phyloP scores from a whole-genome alignment of 2,113 vertebrate species.

The Salvelinus alpinus region DNA sequence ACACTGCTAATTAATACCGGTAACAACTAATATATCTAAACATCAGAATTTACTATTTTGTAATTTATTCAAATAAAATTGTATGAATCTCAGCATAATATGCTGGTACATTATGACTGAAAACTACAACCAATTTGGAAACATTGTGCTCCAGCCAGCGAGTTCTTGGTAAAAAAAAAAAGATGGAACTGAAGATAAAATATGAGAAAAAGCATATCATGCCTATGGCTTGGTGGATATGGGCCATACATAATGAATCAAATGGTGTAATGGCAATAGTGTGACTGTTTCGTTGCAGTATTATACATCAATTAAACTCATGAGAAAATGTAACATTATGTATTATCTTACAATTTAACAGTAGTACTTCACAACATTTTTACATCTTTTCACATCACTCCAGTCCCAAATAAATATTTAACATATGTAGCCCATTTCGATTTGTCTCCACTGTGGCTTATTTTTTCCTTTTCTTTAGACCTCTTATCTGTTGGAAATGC shows the following conservation, averaged over 20 bases:
- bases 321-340: not conserved
- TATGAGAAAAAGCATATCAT: not conserved
- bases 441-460: constrained; percentile 12
- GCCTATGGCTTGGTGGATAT: not conserved
- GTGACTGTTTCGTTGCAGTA: not conserved
- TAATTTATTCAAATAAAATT: too few species aligned
- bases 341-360: constrained; percentile 46
- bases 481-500: constrained; percentile 13
- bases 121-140: too few species aligned
- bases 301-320: constrained; percentile 30
- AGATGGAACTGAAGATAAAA: not conserved
- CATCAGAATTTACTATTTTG: too few species aligned
- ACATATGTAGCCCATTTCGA: constrained; percentile 19
- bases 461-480: constrained; percentile 13
- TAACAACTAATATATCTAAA: too few species aligned
- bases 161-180: not conserved
- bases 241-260: constrained; percentile 1
- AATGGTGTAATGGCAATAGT: not conserved
- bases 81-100: too few species aligned
- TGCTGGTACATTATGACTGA: too few species aligned
- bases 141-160: not conserved
- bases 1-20: too few species aligned
- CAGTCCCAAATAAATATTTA: constrained; percentile 46
- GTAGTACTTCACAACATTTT: constrained; percentile 25
- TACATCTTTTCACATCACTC: constrained; percentile 33